Evolutionary conservation across 2,113 vertebrate species (phyloP), one percentile per base, ranked within the genome.

Genomic region (Lycocorax pyrrhopterus): DNA sequence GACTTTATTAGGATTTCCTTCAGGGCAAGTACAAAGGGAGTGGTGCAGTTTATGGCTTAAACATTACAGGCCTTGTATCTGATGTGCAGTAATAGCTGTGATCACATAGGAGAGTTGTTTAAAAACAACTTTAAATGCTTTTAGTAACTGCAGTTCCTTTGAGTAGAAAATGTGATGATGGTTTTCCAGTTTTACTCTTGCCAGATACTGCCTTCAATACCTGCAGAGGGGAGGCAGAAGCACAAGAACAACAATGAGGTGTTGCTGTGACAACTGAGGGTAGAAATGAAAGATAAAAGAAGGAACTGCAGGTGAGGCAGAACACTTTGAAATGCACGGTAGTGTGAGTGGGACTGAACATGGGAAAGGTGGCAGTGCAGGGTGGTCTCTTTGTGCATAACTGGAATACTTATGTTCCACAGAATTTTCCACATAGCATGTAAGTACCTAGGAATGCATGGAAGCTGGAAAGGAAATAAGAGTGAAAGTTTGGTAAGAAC

Each of bases 351-450:
- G 55, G 13, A 59, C 9, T 49, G 56, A 8, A 85, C 72, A 35
- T 30, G 23, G 55, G 49, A 59, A 63, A 64, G 20, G 37, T 68
- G 58, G 33, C n/a, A 59, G 25, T 44, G 60, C 27, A 49, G 27
- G 7, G 35, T 11, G 47, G 1, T n/a, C 15, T 46, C 43, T 55
- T 9, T 55, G 35, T 86, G n/a, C 4, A 10, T 66, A 29, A 60
- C 15, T 55, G 53, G 16, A 55, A 26, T 51, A 52, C 32, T 37
- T 29, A 32, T 9, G 18, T 60, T 81, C 11, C 23, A 10, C 12
- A 3, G 27, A 4, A 2, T 63, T 80, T 80, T 55, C 39, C 32
- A 30, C 2, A 3, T 35, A 7, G 17, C 9, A 6, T 23, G 0
- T 53, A 63, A 44, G 25, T 35, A 43, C 43, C 22, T 47, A 33